Evolutionary conservation across 1,140 invertebrate species (phyloP).

Genomic region (Uloborus diversus): DNA sequence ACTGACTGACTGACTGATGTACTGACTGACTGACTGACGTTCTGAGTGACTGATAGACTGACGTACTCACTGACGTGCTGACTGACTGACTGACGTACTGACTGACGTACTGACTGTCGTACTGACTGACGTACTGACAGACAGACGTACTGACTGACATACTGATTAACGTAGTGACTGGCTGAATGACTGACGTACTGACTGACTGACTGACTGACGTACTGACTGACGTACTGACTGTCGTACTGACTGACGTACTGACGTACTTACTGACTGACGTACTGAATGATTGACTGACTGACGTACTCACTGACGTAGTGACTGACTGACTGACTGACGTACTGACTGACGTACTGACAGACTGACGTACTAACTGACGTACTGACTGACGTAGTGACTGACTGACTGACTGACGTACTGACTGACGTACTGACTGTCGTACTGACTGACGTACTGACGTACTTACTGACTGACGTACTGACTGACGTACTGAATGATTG

Average conservation of each 20-base stretch:
- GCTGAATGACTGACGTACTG: background rate
- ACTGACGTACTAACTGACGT: background rate
- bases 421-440: background rate
- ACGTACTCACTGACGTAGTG: background rate
- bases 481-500: background rate
- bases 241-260: background rate
- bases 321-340: background rate
- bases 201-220: background rate
- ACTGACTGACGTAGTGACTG: background rate
- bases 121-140: background rate
- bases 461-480: background rate
- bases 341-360: background rate
- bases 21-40: background rate
- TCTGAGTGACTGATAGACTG: background rate
- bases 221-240: background rate
- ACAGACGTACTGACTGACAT: background rate
- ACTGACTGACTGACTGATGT: background rate
- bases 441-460: background rate
- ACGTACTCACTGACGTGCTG: background rate
- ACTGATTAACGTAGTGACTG: background rate
- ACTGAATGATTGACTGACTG: background rate
- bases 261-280: background rate
- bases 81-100: background rate
- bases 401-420: background rate
- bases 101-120: background rate